Evolutionary conservation across 2,888 invertebrate genomes (phyloP).

Genomic region (Stenchaetothrips biformis): DNA sequence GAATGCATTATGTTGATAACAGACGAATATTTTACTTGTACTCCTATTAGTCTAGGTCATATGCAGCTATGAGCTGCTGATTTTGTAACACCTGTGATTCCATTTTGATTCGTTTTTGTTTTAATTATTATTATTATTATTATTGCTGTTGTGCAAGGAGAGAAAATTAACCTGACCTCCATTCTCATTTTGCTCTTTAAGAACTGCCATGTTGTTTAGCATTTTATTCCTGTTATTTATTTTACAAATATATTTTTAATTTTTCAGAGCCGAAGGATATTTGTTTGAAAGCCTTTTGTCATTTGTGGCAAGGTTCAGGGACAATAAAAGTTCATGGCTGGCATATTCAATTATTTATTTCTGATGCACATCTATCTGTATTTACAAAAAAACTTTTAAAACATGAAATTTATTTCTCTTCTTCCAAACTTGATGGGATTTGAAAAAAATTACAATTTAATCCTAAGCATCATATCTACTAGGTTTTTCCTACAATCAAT

Average conservation of each 20-base stretch:
- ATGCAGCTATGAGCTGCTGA: not conserved
- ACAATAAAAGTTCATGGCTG: slow-evolving; percentile 11
- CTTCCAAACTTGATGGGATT: not conserved
- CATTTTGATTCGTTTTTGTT: not conserved
- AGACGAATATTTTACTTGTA: not conserved
- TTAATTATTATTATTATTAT: not conserved
- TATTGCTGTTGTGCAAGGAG: too few relatives aligned
- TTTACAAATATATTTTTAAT: not conserved
- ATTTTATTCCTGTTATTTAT: slow-evolving; percentile 24
- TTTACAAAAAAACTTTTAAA: not conserved
- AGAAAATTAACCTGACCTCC: too few relatives aligned
- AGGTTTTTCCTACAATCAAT: not conserved
- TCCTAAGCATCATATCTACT: not conserved
- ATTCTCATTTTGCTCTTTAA: too few relatives aligned
- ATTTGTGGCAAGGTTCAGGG: not conserved
- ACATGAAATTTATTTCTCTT: not conserved
- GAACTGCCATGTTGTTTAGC: not conserved
- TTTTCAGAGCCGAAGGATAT: not conserved
- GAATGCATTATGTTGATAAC: not conserved
- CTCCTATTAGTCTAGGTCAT: not conserved
- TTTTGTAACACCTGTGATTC: not conserved
- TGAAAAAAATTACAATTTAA: not conserved
- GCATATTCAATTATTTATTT: not conserved
- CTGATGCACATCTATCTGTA: not conserved
- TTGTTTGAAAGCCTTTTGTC: not conserved